A percentile compares a stretch with the other conserved stretches of the same genome.
Evolutionary conservation across 2,797 vertebrate species (phyloP).

Genomic region (Cichlasoma orientale): DNA sequence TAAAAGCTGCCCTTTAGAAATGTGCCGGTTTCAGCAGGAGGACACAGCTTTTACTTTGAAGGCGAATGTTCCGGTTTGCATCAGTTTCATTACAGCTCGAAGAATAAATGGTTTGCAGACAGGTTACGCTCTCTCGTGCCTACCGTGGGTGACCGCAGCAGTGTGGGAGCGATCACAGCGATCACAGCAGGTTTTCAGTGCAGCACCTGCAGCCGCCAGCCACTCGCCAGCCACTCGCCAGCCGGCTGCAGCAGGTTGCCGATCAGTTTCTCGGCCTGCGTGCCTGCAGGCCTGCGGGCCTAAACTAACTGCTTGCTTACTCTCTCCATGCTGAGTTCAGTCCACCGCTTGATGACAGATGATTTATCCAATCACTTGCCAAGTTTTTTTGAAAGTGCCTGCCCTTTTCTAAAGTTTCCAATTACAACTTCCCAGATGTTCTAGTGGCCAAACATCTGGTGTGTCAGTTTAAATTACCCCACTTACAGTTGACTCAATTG

Average conservation of each 20-base stretch:
- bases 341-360: neutral
- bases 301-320: neutral
- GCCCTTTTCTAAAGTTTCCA: neutral
- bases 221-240: neutral
- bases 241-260: neutral
- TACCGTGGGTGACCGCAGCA: rapidly evolving
- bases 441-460: neutral
- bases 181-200: neutral
- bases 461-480: neutral
- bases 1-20: neutral
- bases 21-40: rapidly evolving
- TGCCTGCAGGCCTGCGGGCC: neutral
- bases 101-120: neutral
- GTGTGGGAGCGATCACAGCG: neutral
- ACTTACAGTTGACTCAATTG: neutral
- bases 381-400: neutral
- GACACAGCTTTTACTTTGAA: neutral
- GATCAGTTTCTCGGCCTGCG: neutral
- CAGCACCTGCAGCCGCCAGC: neutral
- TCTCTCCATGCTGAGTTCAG: neutral
- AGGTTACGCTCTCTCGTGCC: neutral
- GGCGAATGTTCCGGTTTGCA: rapidly evolving
- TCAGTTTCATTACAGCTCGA: neutral
- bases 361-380: neutral
- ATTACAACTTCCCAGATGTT: neutral